These are phyloP conservation scores for Lampris megalopsis DNA, from an alignment of 2,113 vertebrate genomes.

Conservation along the genomic window DNA sequence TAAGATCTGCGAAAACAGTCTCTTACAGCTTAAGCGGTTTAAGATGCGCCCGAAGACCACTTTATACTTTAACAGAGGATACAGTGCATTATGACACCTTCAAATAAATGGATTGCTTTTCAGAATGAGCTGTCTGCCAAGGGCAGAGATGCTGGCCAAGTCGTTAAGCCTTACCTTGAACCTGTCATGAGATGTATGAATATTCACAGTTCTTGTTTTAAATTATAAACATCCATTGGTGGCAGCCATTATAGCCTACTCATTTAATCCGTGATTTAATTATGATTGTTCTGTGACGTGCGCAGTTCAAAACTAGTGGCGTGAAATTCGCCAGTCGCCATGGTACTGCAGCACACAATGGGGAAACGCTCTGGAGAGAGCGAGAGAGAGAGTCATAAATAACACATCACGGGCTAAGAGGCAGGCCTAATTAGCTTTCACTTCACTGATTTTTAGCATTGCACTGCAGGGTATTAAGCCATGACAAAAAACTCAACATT, in stretches of 20 bases:
- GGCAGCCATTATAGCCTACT: constrained; percentile 8
- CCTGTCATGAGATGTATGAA: constrained; percentile 57
- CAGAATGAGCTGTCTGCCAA: constrained; percentile 40
- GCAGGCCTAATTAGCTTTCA: constrained; percentile 70
- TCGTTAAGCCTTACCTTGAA: constrained; percentile 40
- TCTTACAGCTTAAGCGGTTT: constrained; percentile 1
- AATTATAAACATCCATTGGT: constrained; percentile 60
- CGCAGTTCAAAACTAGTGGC: constrained; percentile 30
- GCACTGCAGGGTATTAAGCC: constrained; percentile 61
- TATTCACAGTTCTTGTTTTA: constrained; percentile 70
- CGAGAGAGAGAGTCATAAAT: constrained; percentile 62
- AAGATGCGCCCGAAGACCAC: constrained; percentile 19
- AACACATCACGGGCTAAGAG: constrained; percentile 48
- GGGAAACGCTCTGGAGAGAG: constrained; percentile 45
- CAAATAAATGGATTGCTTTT: constrained; percentile 38
- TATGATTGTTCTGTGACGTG: constrained; percentile 48
- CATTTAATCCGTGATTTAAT: constrained; percentile 57
- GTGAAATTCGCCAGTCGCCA: constrained; percentile 30
- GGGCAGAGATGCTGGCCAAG: constrained; percentile 30
- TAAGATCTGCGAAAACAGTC: not conserved
- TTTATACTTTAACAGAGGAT: constrained; percentile 34
- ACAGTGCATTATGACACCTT: constrained; percentile 6
- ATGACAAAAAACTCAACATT: constrained; percentile 54
- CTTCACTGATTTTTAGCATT: constrained; percentile 50
- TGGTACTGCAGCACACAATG: constrained; percentile 26